These are phyloP conservation scores for Cylindroiulus punctatus DNA, from an alignment of 2,888 invertebrate genomes.

Conservation along the genomic window DNA sequence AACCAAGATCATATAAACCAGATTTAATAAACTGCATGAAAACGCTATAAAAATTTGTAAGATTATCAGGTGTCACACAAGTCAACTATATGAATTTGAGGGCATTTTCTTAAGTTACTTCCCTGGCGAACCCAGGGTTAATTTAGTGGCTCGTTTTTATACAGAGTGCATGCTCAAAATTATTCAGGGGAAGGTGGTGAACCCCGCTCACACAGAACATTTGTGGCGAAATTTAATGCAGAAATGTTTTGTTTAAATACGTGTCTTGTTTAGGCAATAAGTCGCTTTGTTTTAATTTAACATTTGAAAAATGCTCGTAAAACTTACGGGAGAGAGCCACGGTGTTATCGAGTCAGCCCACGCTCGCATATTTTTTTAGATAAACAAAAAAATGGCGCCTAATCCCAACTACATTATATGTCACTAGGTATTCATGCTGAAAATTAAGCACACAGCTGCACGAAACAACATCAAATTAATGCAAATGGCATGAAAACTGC, in stretches of 20 bases:
- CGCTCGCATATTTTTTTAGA: background rate
- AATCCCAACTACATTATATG: constrained; percentile 25
- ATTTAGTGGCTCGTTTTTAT: background rate
- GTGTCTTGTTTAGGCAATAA: constrained; percentile 26
- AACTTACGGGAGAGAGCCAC: background rate
- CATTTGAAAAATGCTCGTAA: constrained; percentile 36
- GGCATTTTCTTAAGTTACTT: background rate
- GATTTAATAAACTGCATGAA: no score
- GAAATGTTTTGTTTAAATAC: constrained; percentile 37
- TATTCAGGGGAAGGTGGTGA: background rate
- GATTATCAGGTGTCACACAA: background rate
- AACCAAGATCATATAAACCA: no score
- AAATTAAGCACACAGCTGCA: constrained; percentile 38
- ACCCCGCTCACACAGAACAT: background rate
- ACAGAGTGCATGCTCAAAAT: background rate
- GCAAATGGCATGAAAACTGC: constrained; percentile 8
- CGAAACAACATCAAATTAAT: constrained; percentile 19
- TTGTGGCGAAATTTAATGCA: background rate
- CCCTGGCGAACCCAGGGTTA: background rate
- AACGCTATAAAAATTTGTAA: background rate
- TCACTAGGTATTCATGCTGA: constrained; percentile 38
- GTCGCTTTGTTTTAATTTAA: constrained; percentile 13
- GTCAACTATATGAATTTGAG: background rate
- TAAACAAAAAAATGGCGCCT: background rate
- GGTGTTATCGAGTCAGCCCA: background rate